A percentile compares a stretch with the other conserved stretches of the same genome.
Evolutionary conservation across 2,888 invertebrate species (phyloP).

Genomic region (Ochropacha duplaris): DNA sequence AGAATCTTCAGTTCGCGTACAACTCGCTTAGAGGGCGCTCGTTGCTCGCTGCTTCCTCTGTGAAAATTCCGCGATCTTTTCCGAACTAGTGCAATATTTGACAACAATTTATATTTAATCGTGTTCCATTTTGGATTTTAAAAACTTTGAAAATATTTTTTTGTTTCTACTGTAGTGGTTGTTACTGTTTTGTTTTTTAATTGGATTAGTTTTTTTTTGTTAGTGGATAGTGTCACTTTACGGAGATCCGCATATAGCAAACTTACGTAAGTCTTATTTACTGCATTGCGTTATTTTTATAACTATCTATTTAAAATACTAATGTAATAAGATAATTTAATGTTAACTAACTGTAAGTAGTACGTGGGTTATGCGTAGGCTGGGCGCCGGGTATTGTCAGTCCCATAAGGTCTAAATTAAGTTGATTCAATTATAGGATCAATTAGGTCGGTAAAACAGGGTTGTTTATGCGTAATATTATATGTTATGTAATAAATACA

Average conservation of each 20-base stretch:
- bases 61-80: slow-evolving; percentile 61
- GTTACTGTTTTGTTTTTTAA: slow-evolving; percentile 35
- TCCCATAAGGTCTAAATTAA: slow-evolving; percentile 23
- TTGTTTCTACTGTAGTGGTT: slow-evolving; percentile 35
- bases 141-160: slow-evolving; percentile 29
- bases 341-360: slow-evolving; percentile 8
- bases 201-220: slow-evolving; percentile 37
- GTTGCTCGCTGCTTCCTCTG: slow-evolving; percentile 30
- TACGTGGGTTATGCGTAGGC: not conserved
- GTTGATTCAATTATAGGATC: slow-evolving; percentile 38
- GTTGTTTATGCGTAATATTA: slow-evolving; percentile 22
- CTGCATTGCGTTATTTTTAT: slow-evolving; percentile 72
- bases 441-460: slow-evolving; percentile 36
- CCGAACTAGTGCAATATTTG: slow-evolving; percentile 68
- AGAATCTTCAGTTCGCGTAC: slow-evolving; percentile 46
- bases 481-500: slow-evolving; percentile 2
- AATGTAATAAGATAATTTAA: slow-evolving; percentile 8
- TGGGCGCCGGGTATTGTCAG: not conserved
- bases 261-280: slow-evolving; percentile 78
- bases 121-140: slow-evolving; percentile 38
- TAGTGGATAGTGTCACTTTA: slow-evolving; percentile 47
- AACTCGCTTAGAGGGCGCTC: slow-evolving; percentile 38
- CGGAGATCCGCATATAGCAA: slow-evolving; percentile 54
- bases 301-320: slow-evolving; percentile 18
- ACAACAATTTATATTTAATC: slow-evolving; percentile 51